These are phyloP conservation scores for Anomalospiza imberbis DNA, from an alignment of 2,797 vertebrate genomes.

Conservation along the genomic window DNA sequence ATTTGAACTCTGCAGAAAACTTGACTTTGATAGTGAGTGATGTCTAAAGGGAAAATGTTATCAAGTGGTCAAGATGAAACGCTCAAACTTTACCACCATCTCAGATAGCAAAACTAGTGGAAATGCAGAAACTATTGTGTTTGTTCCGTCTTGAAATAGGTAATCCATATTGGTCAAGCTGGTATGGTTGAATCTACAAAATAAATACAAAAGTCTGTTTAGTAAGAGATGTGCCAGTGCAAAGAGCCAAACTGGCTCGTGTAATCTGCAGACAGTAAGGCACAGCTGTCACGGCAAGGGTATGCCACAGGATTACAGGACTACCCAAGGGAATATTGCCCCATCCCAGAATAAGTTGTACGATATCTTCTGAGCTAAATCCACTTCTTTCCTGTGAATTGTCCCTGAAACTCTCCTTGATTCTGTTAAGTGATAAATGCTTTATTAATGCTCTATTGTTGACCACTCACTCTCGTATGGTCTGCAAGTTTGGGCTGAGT, in stretches of 20 bases:
- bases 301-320: neutral
- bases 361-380: neutral
- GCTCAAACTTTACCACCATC: neutral
- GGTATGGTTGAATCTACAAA: neutral
- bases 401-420: neutral
- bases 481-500: neutral
- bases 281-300: fast-evolving
- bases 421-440: neutral
- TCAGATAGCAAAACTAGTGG: neutral
- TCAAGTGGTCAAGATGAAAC: neutral
- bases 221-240: neutral
- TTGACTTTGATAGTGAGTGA: neutral
- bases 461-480: neutral
- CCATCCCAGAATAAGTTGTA: neutral
- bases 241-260: neutral
- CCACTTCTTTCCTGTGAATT: neutral
- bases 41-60: neutral
- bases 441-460: neutral
- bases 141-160: neutral
- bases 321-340: neutral
- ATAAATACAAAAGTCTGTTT: neutral
- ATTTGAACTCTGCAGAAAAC: neutral
- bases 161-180: neutral
- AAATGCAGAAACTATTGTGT: neutral
- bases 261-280: neutral